Conservation (phyloP, 2,888 invertebrate species). For the Eupeodes luniger region DNA sequence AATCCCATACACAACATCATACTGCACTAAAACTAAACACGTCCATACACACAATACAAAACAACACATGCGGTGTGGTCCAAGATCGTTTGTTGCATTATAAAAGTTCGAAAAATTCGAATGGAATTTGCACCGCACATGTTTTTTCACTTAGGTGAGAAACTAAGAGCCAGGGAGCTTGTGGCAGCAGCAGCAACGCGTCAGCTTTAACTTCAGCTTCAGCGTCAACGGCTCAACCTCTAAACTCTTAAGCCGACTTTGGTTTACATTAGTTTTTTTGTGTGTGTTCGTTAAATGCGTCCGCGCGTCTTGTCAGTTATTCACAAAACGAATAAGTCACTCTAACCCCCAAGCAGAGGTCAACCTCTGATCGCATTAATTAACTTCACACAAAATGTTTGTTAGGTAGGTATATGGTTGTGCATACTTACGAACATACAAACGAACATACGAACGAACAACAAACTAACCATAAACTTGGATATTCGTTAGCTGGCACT, state of each 20-base stretch:
- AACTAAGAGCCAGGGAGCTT: constrained; percentile 12
- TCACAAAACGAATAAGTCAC: constrained; percentile 59
- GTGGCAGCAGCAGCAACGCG: constrained; percentile 15
- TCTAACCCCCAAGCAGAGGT: constrained; percentile 68
- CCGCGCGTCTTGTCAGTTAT: constrained; percentile 35
- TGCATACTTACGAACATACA: neutral
- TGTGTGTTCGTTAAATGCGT: constrained; percentile 35
- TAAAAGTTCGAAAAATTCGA: constrained; percentile 19
- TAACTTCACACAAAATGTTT: constrained; percentile 50
- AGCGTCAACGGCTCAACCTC: constrained; percentile 11
- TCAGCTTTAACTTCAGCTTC: too few relatives aligned
- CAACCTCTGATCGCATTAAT: constrained; percentile 71
- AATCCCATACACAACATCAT: constrained; percentile 34
- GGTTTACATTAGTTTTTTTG: constrained; percentile 62
- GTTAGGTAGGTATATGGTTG: neutral
- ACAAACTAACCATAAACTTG: constrained; percentile 11
- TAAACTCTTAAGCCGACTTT: constrained; percentile 28
- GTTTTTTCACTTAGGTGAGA: constrained; percentile 55
- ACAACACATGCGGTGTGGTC: constrained; percentile 61
- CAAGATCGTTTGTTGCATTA: constrained; percentile 39
- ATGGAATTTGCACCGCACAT: constrained; percentile 61
- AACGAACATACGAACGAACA: neutral
- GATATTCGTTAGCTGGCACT: constrained; percentile 31
- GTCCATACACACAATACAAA: neutral
- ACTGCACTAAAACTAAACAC: neutral